Evolutionary conservation across 2,113 vertebrate species (phyloP).

Genomic region (Actinemys pallida): DNA sequence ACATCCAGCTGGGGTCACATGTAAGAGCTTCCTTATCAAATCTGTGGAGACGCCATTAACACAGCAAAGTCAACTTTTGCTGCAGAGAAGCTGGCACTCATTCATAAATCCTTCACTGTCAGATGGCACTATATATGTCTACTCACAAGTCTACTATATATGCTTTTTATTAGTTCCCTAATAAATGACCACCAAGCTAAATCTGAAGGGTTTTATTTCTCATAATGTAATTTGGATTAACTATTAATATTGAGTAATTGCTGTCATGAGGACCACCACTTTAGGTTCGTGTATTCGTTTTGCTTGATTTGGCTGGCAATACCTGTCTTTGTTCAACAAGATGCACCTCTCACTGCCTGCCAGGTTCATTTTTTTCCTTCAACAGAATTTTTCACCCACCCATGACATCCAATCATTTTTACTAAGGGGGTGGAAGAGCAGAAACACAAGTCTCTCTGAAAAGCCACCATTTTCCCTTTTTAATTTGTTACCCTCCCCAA

Average conservation of each 20-base stretch:
- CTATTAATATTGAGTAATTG: constrained; percentile 22
- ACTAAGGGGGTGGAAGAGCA: neutral
- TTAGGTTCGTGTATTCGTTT: constrained; percentile 51
- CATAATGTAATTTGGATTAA: constrained; percentile 40
- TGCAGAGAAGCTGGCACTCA: constrained; percentile 14
- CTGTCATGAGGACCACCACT: constrained; percentile 36
- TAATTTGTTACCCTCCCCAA: neutral
- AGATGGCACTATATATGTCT: constrained; percentile 9
- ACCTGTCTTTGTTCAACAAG: constrained; percentile 40
- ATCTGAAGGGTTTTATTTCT: constrained; percentile 51
- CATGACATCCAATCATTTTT: neutral
- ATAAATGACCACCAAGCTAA: constrained; percentile 55
- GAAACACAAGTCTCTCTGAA: neutral
- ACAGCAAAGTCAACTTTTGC: constrained; percentile 23
- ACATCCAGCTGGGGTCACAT: neutral
- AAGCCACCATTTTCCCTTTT: neutral
- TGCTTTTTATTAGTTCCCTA: constrained; percentile 30
- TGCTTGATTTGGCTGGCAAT: constrained; percentile 56
- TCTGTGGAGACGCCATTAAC: neutral
- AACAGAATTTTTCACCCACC: neutral
- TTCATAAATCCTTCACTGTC: constrained; percentile 50
- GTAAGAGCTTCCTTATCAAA: neutral
- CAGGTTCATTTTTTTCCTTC: neutral
- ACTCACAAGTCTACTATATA: constrained; percentile 48
- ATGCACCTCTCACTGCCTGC: constrained; percentile 13